A percentile compares a stretch with the other conserved stretches of the same genome.
Evolutionary conservation across 92 coral and sea anemone species (phyloP).

Genomic region (Montipora capitata): DNA sequence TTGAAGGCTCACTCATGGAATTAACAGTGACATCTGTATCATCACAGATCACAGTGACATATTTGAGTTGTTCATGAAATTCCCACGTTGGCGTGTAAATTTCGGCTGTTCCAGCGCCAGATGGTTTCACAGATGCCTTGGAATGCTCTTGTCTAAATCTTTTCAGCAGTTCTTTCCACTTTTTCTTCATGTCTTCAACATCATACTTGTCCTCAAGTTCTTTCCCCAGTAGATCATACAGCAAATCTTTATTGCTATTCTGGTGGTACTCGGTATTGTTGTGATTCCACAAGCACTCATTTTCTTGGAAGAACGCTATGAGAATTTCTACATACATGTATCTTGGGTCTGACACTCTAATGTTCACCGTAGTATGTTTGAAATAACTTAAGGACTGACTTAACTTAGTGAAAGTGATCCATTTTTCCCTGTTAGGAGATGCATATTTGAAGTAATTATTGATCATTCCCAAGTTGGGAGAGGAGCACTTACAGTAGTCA

Average conservation of each 20-base stretch:
- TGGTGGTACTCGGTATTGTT: conserved; percentile 19
- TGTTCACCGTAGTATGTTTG: not conserved
- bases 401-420: not conserved
- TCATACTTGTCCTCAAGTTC: conserved; percentile 40
- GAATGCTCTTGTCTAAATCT: conserved; percentile 27
- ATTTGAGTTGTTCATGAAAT: conserved; percentile 21
- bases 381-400: not conserved
- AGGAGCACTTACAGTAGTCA: conserved; percentile 1
- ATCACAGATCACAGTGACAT: conserved; percentile 23
- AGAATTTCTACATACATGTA: conserved; percentile 11
- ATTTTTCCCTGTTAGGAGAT: not conserved
- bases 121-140: conserved; percentile 42
- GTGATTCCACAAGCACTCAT: conserved; percentile 38
- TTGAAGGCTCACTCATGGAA: conserved; percentile 10
- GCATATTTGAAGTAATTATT: not conserved
- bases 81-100: conserved; percentile 22
- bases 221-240: conserved; percentile 35
- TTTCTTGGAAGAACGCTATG: conserved; percentile 21
- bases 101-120: conserved; percentile 36
- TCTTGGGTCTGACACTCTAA: conserved; percentile 7
- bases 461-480: conserved; percentile 4
- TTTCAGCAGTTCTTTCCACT: conserved; percentile 33
- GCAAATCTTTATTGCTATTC: conserved; percentile 39
- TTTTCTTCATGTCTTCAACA: conserved; percentile 21
- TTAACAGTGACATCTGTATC: conserved; percentile 29